Evolutionary conservation across 2,113 vertebrate species (phyloP).

Genomic region (Noctilio leporinus): DNA sequence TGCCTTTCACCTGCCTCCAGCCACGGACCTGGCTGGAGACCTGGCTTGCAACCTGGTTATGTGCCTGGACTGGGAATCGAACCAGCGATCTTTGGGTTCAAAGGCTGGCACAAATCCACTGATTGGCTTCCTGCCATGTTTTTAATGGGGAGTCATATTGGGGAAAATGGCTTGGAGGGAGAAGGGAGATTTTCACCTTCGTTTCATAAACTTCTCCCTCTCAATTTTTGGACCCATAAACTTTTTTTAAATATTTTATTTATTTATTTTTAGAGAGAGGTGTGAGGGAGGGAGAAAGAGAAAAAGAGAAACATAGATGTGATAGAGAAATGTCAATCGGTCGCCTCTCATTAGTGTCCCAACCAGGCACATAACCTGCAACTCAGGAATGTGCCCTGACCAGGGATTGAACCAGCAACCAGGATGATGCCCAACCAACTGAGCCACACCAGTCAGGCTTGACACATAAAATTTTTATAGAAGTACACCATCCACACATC

Average conservation of each 20-base stretch:
- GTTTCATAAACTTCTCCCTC: not conserved
- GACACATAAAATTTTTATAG: not conserved
- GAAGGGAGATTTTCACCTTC: not conserved
- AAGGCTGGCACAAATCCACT: too few species aligned
- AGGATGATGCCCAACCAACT: too few species aligned
- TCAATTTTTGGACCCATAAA: not conserved
- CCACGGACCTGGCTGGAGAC: too few species aligned
- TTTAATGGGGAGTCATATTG: not conserved
- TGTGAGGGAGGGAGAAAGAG: too few species aligned
- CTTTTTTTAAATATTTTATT: not conserved
- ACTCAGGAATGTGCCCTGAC: not conserved
- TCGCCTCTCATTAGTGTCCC: not conserved
- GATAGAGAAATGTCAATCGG: not conserved
- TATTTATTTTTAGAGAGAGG: not conserved
- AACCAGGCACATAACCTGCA: not conserved
- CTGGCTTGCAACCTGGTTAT: too few species aligned
- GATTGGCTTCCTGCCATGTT: too few species aligned
- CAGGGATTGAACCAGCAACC: too few species aligned
- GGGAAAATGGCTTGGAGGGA: not conserved
- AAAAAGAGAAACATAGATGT: not conserved
- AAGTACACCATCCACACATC: not conserved
- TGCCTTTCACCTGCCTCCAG: too few species aligned
- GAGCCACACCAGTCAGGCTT: too few species aligned
- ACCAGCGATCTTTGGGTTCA: too few species aligned
- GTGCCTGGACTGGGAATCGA: too few species aligned